Evolutionary conservation across 2,113 vertebrate genomes (phyloP).

Genomic region (Carollia perspicillata): DNA sequence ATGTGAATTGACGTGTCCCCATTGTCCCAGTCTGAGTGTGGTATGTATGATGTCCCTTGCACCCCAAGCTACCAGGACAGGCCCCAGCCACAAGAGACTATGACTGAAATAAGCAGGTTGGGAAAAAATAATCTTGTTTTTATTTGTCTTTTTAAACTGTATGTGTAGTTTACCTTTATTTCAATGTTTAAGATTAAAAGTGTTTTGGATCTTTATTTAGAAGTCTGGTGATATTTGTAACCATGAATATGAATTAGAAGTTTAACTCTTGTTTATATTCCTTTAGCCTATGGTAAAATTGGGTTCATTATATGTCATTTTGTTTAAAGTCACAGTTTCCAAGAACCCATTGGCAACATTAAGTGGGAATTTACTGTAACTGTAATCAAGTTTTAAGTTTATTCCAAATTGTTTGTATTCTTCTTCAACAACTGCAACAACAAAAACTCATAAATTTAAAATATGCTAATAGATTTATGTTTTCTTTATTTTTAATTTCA

Average conservation of each 20-base stretch:
- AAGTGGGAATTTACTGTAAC: background rate
- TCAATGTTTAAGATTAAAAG: background rate
- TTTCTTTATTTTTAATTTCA: conserved; percentile 33
- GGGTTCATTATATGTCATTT: background rate
- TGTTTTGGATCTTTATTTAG: background rate
- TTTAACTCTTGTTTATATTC: background rate
- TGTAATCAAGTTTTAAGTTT: background rate
- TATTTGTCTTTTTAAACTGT: background rate
- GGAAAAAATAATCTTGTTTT: background rate
- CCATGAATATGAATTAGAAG: background rate
- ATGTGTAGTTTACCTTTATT: background rate
- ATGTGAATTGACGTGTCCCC: background rate
- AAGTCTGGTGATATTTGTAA: background rate
- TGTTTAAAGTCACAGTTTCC: background rate
- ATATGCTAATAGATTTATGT: background rate
- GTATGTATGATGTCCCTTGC: background rate
- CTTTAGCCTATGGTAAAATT: background rate
- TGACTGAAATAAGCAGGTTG: background rate
- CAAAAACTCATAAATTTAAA: background rate
- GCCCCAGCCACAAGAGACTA: background rate
- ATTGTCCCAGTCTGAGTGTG: background rate
- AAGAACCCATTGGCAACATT: no score
- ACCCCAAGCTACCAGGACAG: no score
- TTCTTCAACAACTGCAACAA: background rate
- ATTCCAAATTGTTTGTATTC: background rate